These are phyloP conservation scores for Bubo scandiacus DNA, from an alignment of 2,113 vertebrate genomes.

Conservation along the genomic window DNA sequence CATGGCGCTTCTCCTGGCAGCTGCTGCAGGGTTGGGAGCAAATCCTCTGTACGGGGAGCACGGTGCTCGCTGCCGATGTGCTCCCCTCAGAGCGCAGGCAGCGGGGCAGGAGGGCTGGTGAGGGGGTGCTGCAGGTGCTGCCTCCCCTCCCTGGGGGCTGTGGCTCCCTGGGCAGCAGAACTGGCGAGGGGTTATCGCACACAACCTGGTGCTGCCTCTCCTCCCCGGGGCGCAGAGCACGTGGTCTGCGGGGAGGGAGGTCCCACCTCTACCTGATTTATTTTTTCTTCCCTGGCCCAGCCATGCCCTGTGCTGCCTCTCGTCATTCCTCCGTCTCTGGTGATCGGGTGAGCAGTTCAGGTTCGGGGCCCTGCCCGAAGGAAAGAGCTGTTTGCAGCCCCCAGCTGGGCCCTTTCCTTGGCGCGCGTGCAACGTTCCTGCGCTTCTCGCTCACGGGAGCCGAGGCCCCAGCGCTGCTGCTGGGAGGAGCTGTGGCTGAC, in stretches of 20 bases:
- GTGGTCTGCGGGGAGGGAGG: too few species aligned
- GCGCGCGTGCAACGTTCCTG: not conserved
- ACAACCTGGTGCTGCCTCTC: too few species aligned
- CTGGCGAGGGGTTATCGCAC: not conserved
- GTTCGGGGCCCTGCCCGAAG: not conserved
- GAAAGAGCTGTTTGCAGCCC: not conserved
- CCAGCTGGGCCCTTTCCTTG: slow-evolving; percentile 46
- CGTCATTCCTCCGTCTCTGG: not conserved
- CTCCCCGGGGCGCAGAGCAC: not conserved
- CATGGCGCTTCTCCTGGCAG: not conserved
- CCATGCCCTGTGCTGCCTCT: rapidly evolving
- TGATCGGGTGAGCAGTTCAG: not conserved
- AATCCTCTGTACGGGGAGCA: not conserved
- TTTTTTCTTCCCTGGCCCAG: not conserved
- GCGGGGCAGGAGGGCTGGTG: not conserved
- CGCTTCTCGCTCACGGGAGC: not conserved
- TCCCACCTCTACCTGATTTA: not conserved
- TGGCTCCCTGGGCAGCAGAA: not conserved
- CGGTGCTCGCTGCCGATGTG: not conserved
- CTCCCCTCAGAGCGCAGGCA: not conserved
- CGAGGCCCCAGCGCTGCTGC: slow-evolving; percentile 54
- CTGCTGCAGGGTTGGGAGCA: not conserved
- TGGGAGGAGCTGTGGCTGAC: slow-evolving; percentile 53
- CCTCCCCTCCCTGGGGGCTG: too few species aligned
- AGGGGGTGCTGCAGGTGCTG: not conserved